Base-by-base conservation (phyloP, 2,113 vertebrate genomes). In the Lophura nycthemera region DNA sequence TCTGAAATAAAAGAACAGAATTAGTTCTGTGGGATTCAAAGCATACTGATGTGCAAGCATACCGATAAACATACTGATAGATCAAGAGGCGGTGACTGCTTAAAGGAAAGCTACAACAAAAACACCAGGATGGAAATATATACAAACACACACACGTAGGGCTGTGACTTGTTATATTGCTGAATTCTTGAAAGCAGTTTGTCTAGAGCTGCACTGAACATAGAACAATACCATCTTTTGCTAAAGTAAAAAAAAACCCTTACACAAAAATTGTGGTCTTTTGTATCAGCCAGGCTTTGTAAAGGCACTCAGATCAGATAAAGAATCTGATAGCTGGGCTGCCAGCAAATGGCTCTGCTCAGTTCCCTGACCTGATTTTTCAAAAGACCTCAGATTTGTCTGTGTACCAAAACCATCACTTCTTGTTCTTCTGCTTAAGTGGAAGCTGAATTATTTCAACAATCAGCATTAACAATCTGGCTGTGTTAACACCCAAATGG, bases 1-100 rank as follows among this genome's bases (percentile, higher is more conserved):
- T 99, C 99, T 99, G 97, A 91, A 98, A 98, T 48, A 36, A 85
- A 96, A 97, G 90, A 81, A 71, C 34, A 92, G 64, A 89, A 60
- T 5, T 42, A 69, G 50, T 59, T 64, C 70, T 63, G 79, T 19
- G 74, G 56, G 60, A 88, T 8, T 63, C 71, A 60, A 27, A 0
- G 34, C 52, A 69, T 12, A 40, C 11, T 40, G 40, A 40, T 40
- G 25, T 10, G 3, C 2, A 36, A 75, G 52, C 16, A 45, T n/a
- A 64, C 56, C 57, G 36, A 8, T 40, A 40, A 64, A 8, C 29
- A 64, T 29, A 43, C 30, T 45, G 74, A 43, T 20, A 48, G 80
- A 86, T 17, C 10, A 34, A n/a, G 47, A 77, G 72, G 24, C 24
- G 42, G 1, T 6, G 65, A 50, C 48, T 69, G 42, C 32, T 73